Percentiles rank a stretch among this genome's conserved stretches.
These are phyloP conservation scores for Camponotus fellah DNA, from an alignment of 2,888 invertebrate genomes.

Conservation along the genomic window DNA sequence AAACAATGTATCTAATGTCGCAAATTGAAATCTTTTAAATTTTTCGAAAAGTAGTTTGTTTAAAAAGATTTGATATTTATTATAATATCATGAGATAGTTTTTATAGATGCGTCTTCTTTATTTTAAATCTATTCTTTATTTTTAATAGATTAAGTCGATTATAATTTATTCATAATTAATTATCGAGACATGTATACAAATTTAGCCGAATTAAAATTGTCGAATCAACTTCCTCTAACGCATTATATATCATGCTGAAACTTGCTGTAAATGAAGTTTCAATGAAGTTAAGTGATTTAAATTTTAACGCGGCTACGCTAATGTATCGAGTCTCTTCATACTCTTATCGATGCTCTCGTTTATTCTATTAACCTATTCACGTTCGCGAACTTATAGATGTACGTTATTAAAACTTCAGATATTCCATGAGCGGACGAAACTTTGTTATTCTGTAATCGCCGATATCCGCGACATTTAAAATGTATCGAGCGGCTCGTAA, in stretches of 20 bases:
- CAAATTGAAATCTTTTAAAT: background rate
- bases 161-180: background rate
- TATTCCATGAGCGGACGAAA: background rate
- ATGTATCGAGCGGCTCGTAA: conserved; percentile 14
- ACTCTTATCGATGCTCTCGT: background rate
- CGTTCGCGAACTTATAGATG: conserved; percentile 8
- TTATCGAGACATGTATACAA: background rate
- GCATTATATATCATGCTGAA: background rate
- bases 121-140: background rate
- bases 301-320: background rate
- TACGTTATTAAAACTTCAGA: conserved; percentile 8
- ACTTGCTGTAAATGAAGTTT: conserved; percentile 24
- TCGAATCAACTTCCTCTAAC: background rate
- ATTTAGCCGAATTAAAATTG: background rate
- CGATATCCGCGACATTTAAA: conserved; percentile 31
- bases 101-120: background rate
- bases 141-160: background rate
- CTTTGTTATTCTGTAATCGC: conserved; percentile 31
- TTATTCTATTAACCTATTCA: background rate
- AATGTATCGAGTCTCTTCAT: background rate
- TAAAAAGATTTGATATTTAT: background rate
- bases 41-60: background rate
- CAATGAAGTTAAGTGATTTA: conserved; percentile 11
- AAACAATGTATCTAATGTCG: background rate
- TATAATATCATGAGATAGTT: background rate